Evolutionary conservation across 2,888 invertebrate species (phyloP).

Genomic region (Himalopsyche japonica): DNA sequence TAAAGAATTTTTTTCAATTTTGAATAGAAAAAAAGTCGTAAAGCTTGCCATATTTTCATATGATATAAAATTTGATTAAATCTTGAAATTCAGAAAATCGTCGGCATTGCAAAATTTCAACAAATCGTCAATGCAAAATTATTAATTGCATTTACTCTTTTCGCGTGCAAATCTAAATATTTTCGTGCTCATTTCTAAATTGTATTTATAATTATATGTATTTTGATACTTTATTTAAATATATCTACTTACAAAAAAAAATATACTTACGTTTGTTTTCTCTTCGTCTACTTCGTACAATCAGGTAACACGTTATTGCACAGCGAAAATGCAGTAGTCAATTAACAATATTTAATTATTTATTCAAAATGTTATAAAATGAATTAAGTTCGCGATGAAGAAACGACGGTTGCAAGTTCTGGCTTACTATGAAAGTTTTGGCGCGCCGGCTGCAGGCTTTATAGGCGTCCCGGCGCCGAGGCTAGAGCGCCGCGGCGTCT

Average conservation of each 20-base stretch:
- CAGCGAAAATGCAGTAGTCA: background rate
- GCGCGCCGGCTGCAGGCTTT: background rate
- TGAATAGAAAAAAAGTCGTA: too few relatives aligned
- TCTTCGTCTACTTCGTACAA: background rate
- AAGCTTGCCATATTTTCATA: too few relatives aligned
- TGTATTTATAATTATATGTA: too few relatives aligned
- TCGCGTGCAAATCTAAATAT: too few relatives aligned
- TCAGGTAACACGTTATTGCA: background rate
- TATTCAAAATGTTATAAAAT: background rate
- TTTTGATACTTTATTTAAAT: too few relatives aligned
- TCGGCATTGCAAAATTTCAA: too few relatives aligned
- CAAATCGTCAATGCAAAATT: too few relatives aligned
- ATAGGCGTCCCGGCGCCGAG: background rate
- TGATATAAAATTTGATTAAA: too few relatives aligned
- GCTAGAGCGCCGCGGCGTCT: background rate
- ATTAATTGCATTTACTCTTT: too few relatives aligned
- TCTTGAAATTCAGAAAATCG: too few relatives aligned
- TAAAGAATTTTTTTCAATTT: too few relatives aligned
- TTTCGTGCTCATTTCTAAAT: too few relatives aligned
- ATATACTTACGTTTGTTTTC: background rate
- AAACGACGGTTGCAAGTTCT: background rate
- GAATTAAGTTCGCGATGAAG: background rate
- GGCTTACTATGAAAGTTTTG: background rate
- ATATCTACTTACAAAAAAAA: background rate
- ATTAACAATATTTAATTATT: background rate